Evolutionary conservation across 2,888 invertebrate genomes (phyloP), one percentile per base, ranked within the genome.

Genomic region (Villa cingulata): DNA sequence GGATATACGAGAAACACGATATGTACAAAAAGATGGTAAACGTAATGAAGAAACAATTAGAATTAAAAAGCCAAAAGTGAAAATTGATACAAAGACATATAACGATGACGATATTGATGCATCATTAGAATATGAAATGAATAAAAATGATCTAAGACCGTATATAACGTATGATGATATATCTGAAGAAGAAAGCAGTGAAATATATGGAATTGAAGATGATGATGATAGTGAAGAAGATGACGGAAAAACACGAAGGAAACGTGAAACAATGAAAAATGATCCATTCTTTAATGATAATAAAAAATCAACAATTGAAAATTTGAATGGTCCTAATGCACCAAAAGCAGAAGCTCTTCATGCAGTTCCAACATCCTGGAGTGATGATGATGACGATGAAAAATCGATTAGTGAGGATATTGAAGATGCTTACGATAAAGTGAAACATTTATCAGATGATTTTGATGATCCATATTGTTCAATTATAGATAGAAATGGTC

Each of bases 391-490:
- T 7, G 23, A 37, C 5, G 43, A 36, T 9, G 16, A 1, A 4
- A 14, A 15, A 37, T 5, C 5, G 4, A 16, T 7, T 37, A n/a
- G 4, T 9, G 18, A n/a, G 6, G 12, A 9, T n/a, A 20, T n/a
- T 20, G 43, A 18, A 16, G 73, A 74, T 57, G 73, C 74, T 51
- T 75, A 74, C 50, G 74, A 74, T 40, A 70, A 73, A 59, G 71
- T 77, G 51, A 77, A 76, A 53, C 74, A 76, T 29, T 70, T 76
- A 39, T 79, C 80, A 0, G 63, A 78, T 34, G 76, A 76, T 57
- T 73, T 75, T 59, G 75, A 77, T 51, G 74, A 75, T 17, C 76
- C 76, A 51, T 76, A 78, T 55, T 83, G 86, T 55, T 74, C 77
- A 56, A 75, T 78, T 58, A 74, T 80, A 0, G 66, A 74, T 43